Evolutionary conservation across 2,113 vertebrate species (phyloP), one percentile per base, ranked within the genome.

Genomic region (Syrmaticus mikado): DNA sequence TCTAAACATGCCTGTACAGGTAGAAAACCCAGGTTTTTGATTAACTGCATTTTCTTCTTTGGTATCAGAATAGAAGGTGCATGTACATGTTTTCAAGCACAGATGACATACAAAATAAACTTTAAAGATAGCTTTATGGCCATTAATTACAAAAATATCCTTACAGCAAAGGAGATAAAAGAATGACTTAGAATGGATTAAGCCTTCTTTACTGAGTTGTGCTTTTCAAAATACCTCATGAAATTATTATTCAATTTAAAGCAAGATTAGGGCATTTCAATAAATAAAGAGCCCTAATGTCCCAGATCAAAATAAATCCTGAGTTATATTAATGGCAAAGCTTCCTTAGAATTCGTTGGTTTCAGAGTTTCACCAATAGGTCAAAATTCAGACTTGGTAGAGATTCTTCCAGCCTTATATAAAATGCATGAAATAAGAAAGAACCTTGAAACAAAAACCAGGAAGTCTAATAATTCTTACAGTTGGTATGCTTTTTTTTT

Each of bases 191-290:
- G 91, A 93, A 90, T 28, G 6, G 41, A 87, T 91, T 46, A 11
- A 43, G 65, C 73, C 85, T 86, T 55, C 68, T 74, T 85, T 53
- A 58, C 55, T 55, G 38, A 43, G 58, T 17, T 83, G 78, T 74
- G 55, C 82, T 87, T 32, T 45, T 89, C 34, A 25, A 74, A 62
- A 65, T 36, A 70, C 15, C 50, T 87, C 53, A 82, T 27, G n/a
- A 93, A 87, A 95, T 85, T 67, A 77, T 82, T 89, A 77, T 77
- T 82, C 61, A 67, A 34, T 30, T n/a, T 50, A 87, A 94, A 89
- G 62, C 32, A 84, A 52, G 74, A 85, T 83, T 66, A 85, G 22
- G 19, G 50, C 85, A 48, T 72, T 87, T 85, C 87, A 93, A 82
- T 60, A 89, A 91, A 93, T 77, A 89, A 85, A 92, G 55, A 89